Evolutionary conservation across 92 coral and sea anemone genomes (phyloP).

Genomic region (Parazoanthus atlanticus): DNA sequence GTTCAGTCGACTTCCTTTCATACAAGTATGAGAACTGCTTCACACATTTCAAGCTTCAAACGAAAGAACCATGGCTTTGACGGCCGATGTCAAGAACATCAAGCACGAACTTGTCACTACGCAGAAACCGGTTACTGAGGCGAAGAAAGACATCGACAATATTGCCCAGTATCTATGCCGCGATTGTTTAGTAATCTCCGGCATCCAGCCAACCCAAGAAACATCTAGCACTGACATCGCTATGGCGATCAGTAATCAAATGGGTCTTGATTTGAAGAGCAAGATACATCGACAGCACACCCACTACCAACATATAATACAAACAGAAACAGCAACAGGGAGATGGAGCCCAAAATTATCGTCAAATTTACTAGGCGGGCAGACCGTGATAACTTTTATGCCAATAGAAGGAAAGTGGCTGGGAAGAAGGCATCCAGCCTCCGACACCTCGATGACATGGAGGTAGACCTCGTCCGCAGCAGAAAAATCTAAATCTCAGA

Average conservation of each 20-base stretch:
- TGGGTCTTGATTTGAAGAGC: not conserved
- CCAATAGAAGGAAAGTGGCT: constrained; percentile 12
- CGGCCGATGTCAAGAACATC: not conserved
- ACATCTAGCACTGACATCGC: constrained; percentile 3
- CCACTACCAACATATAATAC: constrained; percentile 14
- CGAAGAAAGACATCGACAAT: not conserved
- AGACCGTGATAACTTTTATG: constrained; percentile 20
- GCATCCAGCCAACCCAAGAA: not conserved
- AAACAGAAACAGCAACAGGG: constrained; percentile 4
- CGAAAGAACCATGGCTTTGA: constrained; percentile 2
- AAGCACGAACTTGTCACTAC: not conserved
- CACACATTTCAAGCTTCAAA: not conserved
- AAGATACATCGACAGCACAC: not conserved
- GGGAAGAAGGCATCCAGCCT: constrained; percentile 23
- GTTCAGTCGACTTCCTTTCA: not conserved
- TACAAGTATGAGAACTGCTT: not conserved
- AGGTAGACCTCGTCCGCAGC: not conserved
- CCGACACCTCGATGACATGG: not conserved
- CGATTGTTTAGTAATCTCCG: constrained; percentile 7
- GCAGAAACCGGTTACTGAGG: not conserved
- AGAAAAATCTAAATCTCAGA: constrained; percentile 3
- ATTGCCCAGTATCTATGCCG: constrained; percentile 2
- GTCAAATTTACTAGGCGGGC: constrained; percentile 22
- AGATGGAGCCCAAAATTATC: not conserved
- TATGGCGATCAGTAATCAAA: constrained; percentile 6